Conservation (phyloP, 2,888 invertebrate genomes). For the Brachypalpus laphriformis region DNA sequence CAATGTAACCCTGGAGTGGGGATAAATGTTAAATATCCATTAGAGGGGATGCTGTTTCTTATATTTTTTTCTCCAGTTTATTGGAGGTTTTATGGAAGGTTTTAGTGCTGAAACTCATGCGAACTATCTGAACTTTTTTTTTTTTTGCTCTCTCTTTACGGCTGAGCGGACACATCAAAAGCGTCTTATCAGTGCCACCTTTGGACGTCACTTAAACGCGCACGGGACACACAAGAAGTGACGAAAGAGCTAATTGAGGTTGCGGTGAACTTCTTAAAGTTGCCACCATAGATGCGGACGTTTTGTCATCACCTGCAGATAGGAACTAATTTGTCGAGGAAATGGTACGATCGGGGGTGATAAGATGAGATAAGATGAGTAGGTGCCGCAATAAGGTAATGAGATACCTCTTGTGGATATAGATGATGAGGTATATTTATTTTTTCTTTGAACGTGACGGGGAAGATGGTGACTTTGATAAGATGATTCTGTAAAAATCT, state of each 20-base stretch:
- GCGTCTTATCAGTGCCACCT: constrained; percentile 7
- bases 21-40: constrained; percentile 48
- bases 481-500: background rate
- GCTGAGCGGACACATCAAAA: constrained; percentile 31
- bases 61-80: background rate
- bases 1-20: constrained; percentile 8
- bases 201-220: background rate
- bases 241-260: constrained; percentile 37
- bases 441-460: no score
- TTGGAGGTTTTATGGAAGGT: constrained; percentile 13
- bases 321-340: constrained; percentile 41
- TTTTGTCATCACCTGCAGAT: constrained; percentile 44
- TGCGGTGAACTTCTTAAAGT: constrained; percentile 51
- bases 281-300: constrained; percentile 39
- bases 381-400: constrained; percentile 17
- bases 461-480: background rate
- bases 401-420: background rate
- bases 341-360: constrained; percentile 35
- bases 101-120: constrained; percentile 15
- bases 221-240: constrained; percentile 25
- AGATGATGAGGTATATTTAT: constrained; percentile 1
- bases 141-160: background rate
- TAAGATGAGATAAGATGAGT: constrained; percentile 37
- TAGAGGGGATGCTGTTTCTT: constrained; percentile 15
- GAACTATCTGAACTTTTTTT: constrained; percentile 5